Base-by-base conservation (phyloP, 1,140 invertebrate genomes). In the Drosophila kurseongensis region DNA sequence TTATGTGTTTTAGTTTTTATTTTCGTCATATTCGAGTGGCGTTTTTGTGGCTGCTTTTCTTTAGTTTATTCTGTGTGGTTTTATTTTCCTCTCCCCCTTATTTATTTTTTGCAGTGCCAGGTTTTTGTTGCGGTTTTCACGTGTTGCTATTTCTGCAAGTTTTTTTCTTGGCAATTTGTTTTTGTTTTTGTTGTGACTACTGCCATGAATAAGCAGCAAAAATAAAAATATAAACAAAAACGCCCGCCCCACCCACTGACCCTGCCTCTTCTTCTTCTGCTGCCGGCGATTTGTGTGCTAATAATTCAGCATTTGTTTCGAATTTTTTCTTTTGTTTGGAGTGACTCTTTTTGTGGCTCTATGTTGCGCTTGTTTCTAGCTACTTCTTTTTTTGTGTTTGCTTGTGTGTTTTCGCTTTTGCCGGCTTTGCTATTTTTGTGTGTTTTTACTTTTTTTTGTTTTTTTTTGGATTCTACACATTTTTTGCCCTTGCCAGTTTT, bases 301-400 rank as follows among this genome's bases (percentile, higher is more conserved):
- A 88, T 89, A 88, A 83, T 88, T 89, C 77, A 84, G 73, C 83
- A 86, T 86, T 86, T 86, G 80, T 80, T 84, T 84, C 58, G 18
- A 55, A 58, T 52, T 77, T 62, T 78, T 54, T 45, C 32, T 36
- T 41, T 42, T 40, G 47, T 71, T 50, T 57, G 51, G 47, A 66
- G 61, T 45, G 61, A 69, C 60, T 57, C 63, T 63, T 75, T 76
- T 61, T 62, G 42, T 48, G 35, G 29, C 44, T 50, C 66, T 68
- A 40, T 68, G 59, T 55, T 72, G 55, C 62, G 57, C 71, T 74
- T 74, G 68, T 59, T 74, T 77, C 42, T 51, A 50, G 71, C 57
- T 50, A 74, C 68, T 59, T 56, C 23, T 65, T 72, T 52, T 52
- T 62, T 54, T 69, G 23, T 62, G 60, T 65, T 38, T 48, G 68